Base-by-base conservation (phyloP, 35 echinoderm and acorn worm species). In the Apostichopus parvimensis region DNA sequence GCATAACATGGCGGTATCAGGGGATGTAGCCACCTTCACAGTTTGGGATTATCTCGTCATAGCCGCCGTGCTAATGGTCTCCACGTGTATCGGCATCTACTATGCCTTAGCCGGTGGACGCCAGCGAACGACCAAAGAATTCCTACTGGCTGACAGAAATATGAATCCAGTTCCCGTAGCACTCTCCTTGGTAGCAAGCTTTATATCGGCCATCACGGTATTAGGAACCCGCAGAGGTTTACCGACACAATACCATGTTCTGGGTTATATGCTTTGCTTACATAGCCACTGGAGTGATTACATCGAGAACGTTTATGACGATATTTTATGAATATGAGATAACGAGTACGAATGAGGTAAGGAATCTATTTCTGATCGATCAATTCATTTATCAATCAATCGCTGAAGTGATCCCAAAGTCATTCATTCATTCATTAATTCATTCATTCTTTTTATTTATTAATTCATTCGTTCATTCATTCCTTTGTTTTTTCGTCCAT, bases 171-270 rank as follows among this genome's bases (percentile, higher is more conserved):
- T 95, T 8, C 94, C 94, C 1, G 94, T 95, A 4, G 94, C 94
- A 0, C 57, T 95, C 54, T 95, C 94, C 5, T 70, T 95, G 55
- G 91, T 95, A 21, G 94, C 91, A 14, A 95, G 94, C 53, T 95
- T 92, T n/a, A 88, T 95, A 79, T 95, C 94, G 10, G 94, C 94
- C 56, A 92, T 95, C 11, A 92, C 94, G 4, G 94, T 95, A 1
- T 62, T 95, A 11, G 94, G 94, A 52, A 81, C 90, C 94, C 1
- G 81, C 94, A 70, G 94, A 95, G 64, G 85, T 92, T 9, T 95
- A 95, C 22, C 64, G 81, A 9, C 82, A 92, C 25, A 79, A 79
- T 2, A 95, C 90, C 15, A 95, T 95, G 94, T 87, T 92, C 59
- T 87, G 53, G 64, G 53, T 83, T 26, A 87, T 91, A 15, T 81